A percentile compares a stretch with the other conserved stretches of the same genome.
Evolutionary conservation across 2,113 vertebrate genomes (phyloP).

Genomic region (Tonatia bakeri): DNA sequence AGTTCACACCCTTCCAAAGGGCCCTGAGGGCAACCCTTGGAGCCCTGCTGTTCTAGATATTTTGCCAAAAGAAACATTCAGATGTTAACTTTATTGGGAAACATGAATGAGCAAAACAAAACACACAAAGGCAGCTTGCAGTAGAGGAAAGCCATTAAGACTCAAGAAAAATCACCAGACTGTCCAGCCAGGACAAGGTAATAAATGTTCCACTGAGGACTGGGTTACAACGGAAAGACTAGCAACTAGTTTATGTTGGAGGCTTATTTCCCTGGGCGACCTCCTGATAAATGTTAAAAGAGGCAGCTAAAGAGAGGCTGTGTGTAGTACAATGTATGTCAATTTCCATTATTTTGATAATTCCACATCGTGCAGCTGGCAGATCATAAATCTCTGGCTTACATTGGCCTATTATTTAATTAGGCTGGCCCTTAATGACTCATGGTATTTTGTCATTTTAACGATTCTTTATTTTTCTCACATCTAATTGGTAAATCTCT

Average conservation of each 20-base stretch:
- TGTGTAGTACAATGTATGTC: background rate
- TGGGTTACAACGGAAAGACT: background rate
- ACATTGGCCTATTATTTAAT: slow-evolving; percentile 73
- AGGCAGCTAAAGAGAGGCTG: slow-evolving; percentile 10
- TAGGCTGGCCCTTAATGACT: slow-evolving; percentile 70
- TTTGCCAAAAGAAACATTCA: slow-evolving; percentile 43
- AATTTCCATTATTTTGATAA: slow-evolving; percentile 66
- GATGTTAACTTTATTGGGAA: background rate
- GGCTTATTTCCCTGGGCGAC: background rate
- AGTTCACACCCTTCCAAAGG: background rate
- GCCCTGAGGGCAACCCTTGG: background rate
- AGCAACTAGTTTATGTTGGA: slow-evolving; percentile 16
- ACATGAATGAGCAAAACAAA: slow-evolving; percentile 39
- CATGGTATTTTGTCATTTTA: slow-evolving; percentile 78
- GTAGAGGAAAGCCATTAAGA: background rate
- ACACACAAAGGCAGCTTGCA: background rate
- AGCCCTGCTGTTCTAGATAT: background rate
- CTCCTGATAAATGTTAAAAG: slow-evolving; percentile 44
- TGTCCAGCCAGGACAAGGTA: background rate
- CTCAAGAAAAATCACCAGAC: background rate
- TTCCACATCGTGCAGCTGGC: slow-evolving; percentile 35
- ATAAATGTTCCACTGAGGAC: background rate
- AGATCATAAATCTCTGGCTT: slow-evolving; percentile 73
- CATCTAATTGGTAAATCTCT: slow-evolving; percentile 84
- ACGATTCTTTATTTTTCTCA: slow-evolving; percentile 80